phyloP scores from a whole-genome alignment of 2,888 invertebrate species.

The Pollenia griseotomentosa region DNA sequence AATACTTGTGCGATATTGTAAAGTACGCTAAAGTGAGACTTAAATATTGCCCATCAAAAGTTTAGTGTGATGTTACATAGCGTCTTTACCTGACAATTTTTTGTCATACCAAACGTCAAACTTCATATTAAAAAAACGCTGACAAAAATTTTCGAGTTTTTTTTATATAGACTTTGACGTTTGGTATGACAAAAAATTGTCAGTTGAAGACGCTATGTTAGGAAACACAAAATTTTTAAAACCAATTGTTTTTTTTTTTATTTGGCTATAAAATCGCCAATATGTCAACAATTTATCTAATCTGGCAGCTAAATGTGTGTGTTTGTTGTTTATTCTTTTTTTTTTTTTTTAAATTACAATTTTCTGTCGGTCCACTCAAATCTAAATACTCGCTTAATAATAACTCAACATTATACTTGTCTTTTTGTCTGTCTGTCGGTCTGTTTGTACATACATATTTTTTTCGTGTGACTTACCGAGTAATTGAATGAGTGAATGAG shows the following conservation, averaged over 20 bases:
- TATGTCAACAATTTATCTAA: conserved; percentile 31
- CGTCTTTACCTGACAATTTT: no score
- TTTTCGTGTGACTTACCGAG: conserved; percentile 50
- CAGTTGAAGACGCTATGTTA: no score
- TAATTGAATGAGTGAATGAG: conserved; percentile 50
- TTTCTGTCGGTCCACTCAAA: conserved; percentile 53
- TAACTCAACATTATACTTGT: conserved; percentile 58
- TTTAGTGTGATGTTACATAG: no score
- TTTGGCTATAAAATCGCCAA: conserved; percentile 10
- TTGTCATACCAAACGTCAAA: no score
- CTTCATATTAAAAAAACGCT: no score
- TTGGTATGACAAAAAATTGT: no score
- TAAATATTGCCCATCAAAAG: no score
- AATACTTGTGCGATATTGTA: no score
- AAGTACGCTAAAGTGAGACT: no score
- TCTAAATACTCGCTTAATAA: conserved; percentile 61
- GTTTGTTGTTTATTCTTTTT: conserved; percentile 31
- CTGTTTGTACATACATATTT: conserved; percentile 25
- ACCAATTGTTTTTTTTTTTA: neutral
- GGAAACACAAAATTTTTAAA: no score
- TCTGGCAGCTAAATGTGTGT: conserved; percentile 26
- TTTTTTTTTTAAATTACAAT: conserved; percentile 13
- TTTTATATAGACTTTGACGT: no score
- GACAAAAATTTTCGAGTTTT: no score
- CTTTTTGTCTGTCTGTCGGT: conserved; percentile 20